A percentile compares a stretch with the other conserved stretches of the same genome.
Evolutionary conservation across 2,113 vertebrate genomes (phyloP).

Genomic region (Paedocypris sp.): DNA sequence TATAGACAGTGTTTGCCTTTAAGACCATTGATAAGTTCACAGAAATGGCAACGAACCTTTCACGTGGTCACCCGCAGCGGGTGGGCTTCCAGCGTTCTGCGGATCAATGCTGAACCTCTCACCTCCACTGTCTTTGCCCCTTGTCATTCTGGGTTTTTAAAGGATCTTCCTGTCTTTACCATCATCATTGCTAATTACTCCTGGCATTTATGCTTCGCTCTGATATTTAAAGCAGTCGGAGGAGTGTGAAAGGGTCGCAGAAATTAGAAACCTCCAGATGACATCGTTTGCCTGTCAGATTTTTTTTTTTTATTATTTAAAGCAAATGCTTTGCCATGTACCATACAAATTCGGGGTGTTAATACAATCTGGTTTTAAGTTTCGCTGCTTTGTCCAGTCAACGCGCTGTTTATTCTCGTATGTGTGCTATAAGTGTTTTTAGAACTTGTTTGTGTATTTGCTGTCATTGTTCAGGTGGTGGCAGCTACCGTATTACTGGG

Average conservation of each 20-base stretch:
- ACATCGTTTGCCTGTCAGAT: conserved; percentile 21
- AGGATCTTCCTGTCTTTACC: conserved; percentile 7
- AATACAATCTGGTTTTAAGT: no score
- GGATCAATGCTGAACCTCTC: not conserved
- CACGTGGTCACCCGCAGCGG: not conserved
- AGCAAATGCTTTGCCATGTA: not conserved
- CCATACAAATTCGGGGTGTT: not conserved
- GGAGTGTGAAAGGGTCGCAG: conserved; percentile 24
- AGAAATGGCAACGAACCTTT: conserved; percentile 6
- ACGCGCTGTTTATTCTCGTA: no score
- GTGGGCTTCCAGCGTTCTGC: not conserved
- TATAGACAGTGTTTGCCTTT: not conserved
- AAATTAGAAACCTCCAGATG: conserved; percentile 30
- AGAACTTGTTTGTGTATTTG: no score
- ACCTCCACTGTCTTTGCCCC: not conserved
- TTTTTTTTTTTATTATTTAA: not conserved
- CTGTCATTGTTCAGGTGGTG: conserved; percentile 97
- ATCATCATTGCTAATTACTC: conserved; percentile 35
- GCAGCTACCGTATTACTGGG: conserved; percentile 97
- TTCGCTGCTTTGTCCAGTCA: no score
- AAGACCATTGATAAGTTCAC: conserved; percentile 19
- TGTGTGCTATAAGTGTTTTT: no score
- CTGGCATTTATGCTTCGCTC: conserved; percentile 36
- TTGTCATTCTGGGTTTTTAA: conserved; percentile 14
- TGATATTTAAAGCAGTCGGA: conserved; percentile 38